Evolutionary conservation across 2,888 invertebrate species (phyloP).

Genomic region (Ariolimax columbianus): DNA sequence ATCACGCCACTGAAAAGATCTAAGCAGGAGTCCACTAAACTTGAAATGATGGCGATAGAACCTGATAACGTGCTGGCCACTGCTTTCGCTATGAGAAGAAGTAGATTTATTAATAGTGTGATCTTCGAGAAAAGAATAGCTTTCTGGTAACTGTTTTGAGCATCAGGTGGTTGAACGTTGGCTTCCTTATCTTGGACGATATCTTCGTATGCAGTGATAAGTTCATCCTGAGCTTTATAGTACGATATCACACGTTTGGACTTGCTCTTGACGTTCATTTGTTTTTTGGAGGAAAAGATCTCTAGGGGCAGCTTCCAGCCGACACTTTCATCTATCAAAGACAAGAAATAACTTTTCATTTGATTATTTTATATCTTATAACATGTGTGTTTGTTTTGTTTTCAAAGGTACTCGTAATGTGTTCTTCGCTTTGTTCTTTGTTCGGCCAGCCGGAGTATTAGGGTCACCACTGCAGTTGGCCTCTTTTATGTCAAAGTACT

Average conservation of each 20-base stretch:
- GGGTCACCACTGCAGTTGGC: too few relatives aligned
- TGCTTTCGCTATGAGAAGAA: constrained; percentile 77
- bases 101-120: constrained; percentile 51
- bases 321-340: background rate
- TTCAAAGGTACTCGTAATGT: too few relatives aligned
- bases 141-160: background rate
- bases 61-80: constrained; percentile 79
- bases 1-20: constrained; percentile 79
- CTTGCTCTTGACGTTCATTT: constrained; percentile 59
- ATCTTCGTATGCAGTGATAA: constrained; percentile 74
- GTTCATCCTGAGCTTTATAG: constrained; percentile 75
- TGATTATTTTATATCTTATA: too few relatives aligned
- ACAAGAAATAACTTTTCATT: too few relatives aligned
- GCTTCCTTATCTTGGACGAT: constrained; percentile 64
- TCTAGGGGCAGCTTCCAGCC: constrained; percentile 67
- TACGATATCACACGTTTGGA: constrained; percentile 70
- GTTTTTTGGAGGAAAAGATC: constrained; percentile 68
- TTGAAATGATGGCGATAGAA: constrained; percentile 80
- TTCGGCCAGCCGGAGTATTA: too few relatives aligned
- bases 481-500: too few relatives aligned
- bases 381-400: too few relatives aligned
- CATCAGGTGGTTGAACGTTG: constrained; percentile 31
- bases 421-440: too few relatives aligned
- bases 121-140: constrained; percentile 28
- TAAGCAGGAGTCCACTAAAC: constrained; percentile 80